Conservation (phyloP, 2,113 vertebrate species). For the Tragelaphus buxtoni region DNA sequence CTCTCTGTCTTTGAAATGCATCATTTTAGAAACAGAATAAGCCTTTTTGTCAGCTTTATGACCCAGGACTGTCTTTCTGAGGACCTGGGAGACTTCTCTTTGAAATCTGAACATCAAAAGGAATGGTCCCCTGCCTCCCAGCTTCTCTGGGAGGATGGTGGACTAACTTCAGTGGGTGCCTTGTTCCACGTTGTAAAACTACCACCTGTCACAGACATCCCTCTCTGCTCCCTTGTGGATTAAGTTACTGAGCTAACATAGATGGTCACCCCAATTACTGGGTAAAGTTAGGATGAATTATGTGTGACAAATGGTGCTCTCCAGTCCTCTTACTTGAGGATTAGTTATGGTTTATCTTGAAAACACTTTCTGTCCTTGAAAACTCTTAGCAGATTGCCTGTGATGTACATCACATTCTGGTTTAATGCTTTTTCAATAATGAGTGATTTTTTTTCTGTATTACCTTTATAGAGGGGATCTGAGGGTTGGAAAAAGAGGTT, state of each 20-base stretch:
- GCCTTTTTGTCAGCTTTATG: neutral
- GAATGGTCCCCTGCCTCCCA: neutral
- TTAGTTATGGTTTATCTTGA: neutral
- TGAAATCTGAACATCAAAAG: neutral
- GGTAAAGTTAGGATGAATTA: neutral
- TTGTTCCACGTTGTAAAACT: neutral
- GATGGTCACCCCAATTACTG: neutral
- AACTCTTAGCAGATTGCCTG: neutral
- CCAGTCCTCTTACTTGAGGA: neutral
- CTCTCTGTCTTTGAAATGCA: neutral
- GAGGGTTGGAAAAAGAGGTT: neutral
- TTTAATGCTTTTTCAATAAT: neutral
- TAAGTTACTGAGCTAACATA: neutral
- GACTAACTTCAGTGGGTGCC: neutral
- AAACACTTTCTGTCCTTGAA: neutral
- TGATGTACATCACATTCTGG: neutral
- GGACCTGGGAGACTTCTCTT: neutral
- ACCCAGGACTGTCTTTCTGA: neutral
- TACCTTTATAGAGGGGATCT: neutral
- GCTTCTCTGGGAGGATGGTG: neutral
- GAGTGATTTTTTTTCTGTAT: neutral
- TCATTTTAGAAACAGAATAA: conserved; percentile 22
- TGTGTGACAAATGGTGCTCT: neutral
- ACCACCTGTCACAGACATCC: neutral
- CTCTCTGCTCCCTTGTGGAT: neutral